Evolutionary conservation across 37 sponge, comb jelly and placozoan species (phyloP).

Genomic region (Aphrocallistes beatrix): DNA sequence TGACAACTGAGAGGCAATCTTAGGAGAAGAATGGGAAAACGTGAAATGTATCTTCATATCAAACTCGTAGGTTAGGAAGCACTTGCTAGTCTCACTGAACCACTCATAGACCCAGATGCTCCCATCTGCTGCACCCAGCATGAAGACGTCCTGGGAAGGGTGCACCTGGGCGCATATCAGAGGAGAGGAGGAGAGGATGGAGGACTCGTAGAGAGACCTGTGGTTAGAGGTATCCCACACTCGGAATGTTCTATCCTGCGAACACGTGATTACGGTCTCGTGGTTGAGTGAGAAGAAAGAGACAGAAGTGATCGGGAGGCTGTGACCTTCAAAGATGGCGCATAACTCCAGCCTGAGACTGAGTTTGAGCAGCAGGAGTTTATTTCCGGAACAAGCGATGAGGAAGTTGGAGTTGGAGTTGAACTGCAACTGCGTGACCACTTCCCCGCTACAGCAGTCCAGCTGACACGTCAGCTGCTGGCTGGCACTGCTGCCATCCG

Average conservation of each 20-base stretch:
- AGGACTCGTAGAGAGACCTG: background rate
- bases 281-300: background rate
- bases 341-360: background rate
- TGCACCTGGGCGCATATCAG: background rate
- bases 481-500: background rate
- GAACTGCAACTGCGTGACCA: background rate
- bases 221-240: background rate
- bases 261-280: background rate
- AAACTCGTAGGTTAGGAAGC: background rate
- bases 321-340: constrained; percentile 2
- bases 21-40: background rate
- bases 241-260: constrained; percentile 11
- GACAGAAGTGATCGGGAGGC: constrained; percentile 6
- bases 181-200: background rate
- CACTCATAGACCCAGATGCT: background rate
- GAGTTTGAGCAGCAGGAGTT: background rate
- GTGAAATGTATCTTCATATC: constrained; percentile 2
- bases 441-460: background rate
- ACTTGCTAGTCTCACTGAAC: background rate
- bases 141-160: background rate
- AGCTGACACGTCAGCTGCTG: background rate
- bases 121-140: background rate
- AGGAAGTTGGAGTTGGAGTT: background rate
- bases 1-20: background rate
- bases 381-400: background rate